Conservation (phyloP, 2,113 vertebrate genomes). For the Podiceps cristatus region DNA sequence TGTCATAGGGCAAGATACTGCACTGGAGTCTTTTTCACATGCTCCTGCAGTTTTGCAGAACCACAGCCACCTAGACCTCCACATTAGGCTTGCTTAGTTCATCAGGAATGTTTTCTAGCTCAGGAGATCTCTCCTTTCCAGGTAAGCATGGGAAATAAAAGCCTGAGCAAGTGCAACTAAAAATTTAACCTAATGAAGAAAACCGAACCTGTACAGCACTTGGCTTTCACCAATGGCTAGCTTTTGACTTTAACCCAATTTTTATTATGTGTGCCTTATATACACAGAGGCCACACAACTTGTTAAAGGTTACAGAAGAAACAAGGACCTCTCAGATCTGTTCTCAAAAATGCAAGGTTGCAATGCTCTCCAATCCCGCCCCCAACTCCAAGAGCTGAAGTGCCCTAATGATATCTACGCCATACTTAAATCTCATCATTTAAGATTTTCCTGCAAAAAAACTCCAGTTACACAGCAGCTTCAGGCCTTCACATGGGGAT, state of each 20-base stretch:
- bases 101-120: not conserved
- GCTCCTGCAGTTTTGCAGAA: not conserved
- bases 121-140: fast-evolving
- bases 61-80: not conserved
- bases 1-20: not conserved
- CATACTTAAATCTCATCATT: not conserved
- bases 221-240: not conserved
- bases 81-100: not conserved
- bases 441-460: not conserved
- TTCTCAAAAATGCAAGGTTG: not conserved
- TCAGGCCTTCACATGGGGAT: not conserved
- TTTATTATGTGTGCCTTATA: not conserved
- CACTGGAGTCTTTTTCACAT: not conserved
- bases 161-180: not conserved
- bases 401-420: not conserved
- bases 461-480: not conserved
- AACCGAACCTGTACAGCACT: not conserved
- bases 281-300: not conserved
- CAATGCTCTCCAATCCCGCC: not conserved
- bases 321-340: not conserved
- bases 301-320: not conserved
- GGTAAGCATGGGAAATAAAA: not conserved
- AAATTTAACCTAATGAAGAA: not conserved
- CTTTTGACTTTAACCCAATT: not conserved
- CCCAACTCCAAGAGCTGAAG: not conserved